Base-by-base conservation (phyloP, 2,888 invertebrate genomes). In the Leucophenga maculata region DNA sequence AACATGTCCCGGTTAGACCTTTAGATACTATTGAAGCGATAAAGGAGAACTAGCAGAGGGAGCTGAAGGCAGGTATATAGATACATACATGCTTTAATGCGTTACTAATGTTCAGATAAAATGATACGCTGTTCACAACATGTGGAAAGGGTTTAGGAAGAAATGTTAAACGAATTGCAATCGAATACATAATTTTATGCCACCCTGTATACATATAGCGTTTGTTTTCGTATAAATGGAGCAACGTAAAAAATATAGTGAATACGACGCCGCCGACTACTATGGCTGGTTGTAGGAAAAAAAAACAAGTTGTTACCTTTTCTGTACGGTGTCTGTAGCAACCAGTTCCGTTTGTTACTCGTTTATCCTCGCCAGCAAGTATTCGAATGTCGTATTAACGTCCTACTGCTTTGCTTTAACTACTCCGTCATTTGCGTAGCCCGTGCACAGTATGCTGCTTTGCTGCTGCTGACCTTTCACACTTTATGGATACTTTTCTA, bases 401-500 rank as follows among this genome's bases (percentile, higher is more conserved):
- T 26, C 26, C 50, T 50, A 50, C 3, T n/a, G 50, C 50, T n/a
- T 16, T 11, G 18, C n/a, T 50, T 46, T 46, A 46, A 4, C 26
- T 4, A 26, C 26, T 26, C 26, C 26, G 26, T 26, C 46, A n/a
- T n/a, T 46, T 6, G 46, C 46, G 18, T 18, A 1, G 16, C 9
- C 50, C 50, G 18, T 18, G 18, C n/a, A n/a, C 14, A 50, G n/a
- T 18, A 50, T 16, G 65, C 65, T 65, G 57, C 65, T n/a, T n/a
- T 16, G 52, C 75, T 78, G 78, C 80, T 82, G 86, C 86, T 85
- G 85, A 85, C 87, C 87, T 86, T 86, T 86, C 80, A 74, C 80
- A 86, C 83, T 86, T 85, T 80, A 75, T 77, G 76, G 76, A 84
- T 77, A 78, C 76, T 80, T 84, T 84, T 77, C 74, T 75, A 67